phyloP scores from a whole-genome alignment of 23 tunicate genomes.

The Styela clava region DNA sequence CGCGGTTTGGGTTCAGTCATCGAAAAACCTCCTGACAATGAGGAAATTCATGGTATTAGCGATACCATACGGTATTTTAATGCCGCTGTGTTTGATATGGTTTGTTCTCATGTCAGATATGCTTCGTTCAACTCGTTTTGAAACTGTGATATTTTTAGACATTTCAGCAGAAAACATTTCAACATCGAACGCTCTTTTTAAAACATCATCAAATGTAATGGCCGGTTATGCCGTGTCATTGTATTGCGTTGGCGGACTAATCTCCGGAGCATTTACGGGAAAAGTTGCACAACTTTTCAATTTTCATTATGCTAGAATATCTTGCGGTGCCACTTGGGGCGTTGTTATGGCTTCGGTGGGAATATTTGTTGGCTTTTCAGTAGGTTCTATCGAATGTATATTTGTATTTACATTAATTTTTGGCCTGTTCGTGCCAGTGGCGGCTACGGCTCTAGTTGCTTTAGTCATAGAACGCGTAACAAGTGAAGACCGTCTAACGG shows the following conservation, averaged over 20 bases:
- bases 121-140: neutral
- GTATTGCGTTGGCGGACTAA: neutral
- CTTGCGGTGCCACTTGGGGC: slow-evolving; percentile 4
- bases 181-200: neutral
- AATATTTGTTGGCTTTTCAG: neutral
- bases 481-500: neutral
- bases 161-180: neutral
- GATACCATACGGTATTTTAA: neutral
- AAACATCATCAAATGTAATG: neutral
- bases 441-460: neutral
- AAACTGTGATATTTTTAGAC: neutral
- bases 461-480: neutral
- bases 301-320: neutral
- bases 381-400: neutral
- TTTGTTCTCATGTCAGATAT: slow-evolving; percentile 3
- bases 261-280: neutral
- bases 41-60: neutral
- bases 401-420: neutral
- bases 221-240: slow-evolving; percentile 3
- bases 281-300: neutral
- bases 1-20: neutral
- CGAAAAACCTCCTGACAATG: neutral
- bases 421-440: neutral
- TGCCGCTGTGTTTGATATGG: slow-evolving; percentile 2
- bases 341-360: neutral